Evolutionary conservation across 1,140 invertebrate genomes (phyloP).

Genomic region (Megalonaias nervosa): DNA sequence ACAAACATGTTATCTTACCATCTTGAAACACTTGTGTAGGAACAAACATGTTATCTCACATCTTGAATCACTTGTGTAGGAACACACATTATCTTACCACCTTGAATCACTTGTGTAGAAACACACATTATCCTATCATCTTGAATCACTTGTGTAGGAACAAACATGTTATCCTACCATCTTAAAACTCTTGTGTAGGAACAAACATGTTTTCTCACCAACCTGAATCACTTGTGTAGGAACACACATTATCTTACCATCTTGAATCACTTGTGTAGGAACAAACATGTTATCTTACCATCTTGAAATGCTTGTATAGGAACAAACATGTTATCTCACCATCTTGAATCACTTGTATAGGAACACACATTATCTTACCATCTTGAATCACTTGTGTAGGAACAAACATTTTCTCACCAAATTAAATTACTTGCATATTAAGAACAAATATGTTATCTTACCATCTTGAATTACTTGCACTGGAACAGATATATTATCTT

Average conservation of each 20-base stretch:
- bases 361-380: constrained; percentile 46
- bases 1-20: too few species aligned
- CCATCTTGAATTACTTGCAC: not conserved
- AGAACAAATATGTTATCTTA: constrained; percentile 1
- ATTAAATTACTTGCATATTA: constrained; percentile 49
- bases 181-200: too few species aligned
- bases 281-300: constrained; percentile 30
- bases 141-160: too few species aligned
- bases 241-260: constrained; percentile 46
- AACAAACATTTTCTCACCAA: constrained; percentile 56
- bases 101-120: too few species aligned
- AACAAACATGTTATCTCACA: too few species aligned
- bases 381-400: constrained; percentile 57
- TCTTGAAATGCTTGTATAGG: too few species aligned
- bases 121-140: too few species aligned
- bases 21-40: too few species aligned
- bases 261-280: constrained; percentile 53
- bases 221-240: constrained; percentile 56
- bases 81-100: too few species aligned
- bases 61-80: too few species aligned
- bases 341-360: constrained; percentile 54
- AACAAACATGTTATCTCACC: constrained; percentile 36
- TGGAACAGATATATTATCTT: not conserved
- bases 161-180: too few species aligned
- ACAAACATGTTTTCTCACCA: constrained; percentile 38